phyloP scores from a whole-genome alignment of 2,888 invertebrate genomes.

The Julus scanicus region DNA sequence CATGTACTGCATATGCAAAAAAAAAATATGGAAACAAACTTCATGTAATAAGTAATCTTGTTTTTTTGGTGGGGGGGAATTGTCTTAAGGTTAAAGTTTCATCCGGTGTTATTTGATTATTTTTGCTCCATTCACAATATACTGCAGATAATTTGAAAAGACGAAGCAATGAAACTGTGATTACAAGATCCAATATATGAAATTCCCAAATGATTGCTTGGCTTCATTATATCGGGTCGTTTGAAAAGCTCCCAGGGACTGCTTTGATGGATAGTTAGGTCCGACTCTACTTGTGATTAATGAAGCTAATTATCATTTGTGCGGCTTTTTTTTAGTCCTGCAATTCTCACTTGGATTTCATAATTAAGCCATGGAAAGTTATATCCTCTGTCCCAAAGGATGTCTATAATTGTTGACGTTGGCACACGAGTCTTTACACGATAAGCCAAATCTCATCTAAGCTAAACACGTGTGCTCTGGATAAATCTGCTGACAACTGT shows the following conservation, averaged over 20 bases:
- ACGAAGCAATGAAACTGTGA: conserved; percentile 5
- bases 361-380: conserved; percentile 54
- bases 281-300: conserved; percentile 55
- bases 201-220: background rate
- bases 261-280: conserved; percentile 53
- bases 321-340: conserved; percentile 51
- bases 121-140: background rate
- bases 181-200: conserved; percentile 26
- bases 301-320: conserved; percentile 55
- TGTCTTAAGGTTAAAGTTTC: background rate
- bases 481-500: conserved; percentile 38
- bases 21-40: too few relatives aligned
- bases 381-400: conserved; percentile 41
- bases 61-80: background rate
- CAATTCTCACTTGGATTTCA: conserved; percentile 54
- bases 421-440: conserved; percentile 8
- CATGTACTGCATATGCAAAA: too few relatives aligned
- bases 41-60: too few relatives aligned
- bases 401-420: conserved; percentile 54
- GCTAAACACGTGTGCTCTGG: conserved; percentile 16
- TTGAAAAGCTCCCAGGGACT: conserved; percentile 53
- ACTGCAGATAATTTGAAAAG: background rate
- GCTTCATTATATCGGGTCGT: conserved; percentile 38
- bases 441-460: conserved; percentile 39
- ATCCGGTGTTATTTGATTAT: background rate